A percentile compares a stretch with the other conserved stretches of the same genome.
Conservation (phyloP, 2,113 vertebrate species). For the Leptobrachium ailaonicum region DNA sequence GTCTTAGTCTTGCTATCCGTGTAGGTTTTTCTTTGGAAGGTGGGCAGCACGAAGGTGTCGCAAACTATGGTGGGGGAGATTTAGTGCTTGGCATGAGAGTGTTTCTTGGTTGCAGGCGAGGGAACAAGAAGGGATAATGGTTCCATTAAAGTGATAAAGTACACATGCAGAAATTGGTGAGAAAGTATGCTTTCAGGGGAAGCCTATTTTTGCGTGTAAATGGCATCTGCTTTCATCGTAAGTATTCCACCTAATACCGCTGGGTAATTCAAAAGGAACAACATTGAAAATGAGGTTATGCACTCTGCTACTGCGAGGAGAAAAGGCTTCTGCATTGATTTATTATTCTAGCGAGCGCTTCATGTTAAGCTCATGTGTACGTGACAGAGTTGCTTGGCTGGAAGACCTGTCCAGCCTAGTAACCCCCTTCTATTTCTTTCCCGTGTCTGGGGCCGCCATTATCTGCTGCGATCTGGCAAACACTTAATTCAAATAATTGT, state of each 20-base stretch:
- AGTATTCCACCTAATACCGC: conserved; percentile 37
- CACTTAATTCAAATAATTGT: too few relatives aligned
- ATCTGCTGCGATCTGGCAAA: too few relatives aligned
- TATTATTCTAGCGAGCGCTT: conserved; percentile 25
- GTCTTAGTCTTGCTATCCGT: too few relatives aligned
- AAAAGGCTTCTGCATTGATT: conserved; percentile 47
- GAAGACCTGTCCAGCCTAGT: conserved; percentile 8
- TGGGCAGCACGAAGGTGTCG: conserved; percentile 51
- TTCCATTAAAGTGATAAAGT: conserved; percentile 63
- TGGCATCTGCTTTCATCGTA: conserved; percentile 39
- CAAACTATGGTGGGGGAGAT: conserved; percentile 55
- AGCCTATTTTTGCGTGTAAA: conserved; percentile 52
- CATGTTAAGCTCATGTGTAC: conserved; percentile 18
- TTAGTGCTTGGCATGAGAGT: conserved; percentile 50
- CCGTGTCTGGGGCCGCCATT: too few relatives aligned
- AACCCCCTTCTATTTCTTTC: too few relatives aligned
- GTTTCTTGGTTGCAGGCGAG: conserved; percentile 57
- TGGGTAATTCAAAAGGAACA: conserved; percentile 48
- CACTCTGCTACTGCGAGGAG: conserved; percentile 22
- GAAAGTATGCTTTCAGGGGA: conserved; percentile 56
- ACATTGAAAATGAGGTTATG: conserved; percentile 39
- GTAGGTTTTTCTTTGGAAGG: conserved; percentile 5
- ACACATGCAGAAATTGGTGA: conserved; percentile 48
- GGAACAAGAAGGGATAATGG: conserved; percentile 56
- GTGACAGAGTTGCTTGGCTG: neutral